Percentiles rank a stretch among this genome's conserved stretches.
Conservation (phyloP, 2,113 vertebrate genomes). For the Melanotaenia duboulayi region DNA sequence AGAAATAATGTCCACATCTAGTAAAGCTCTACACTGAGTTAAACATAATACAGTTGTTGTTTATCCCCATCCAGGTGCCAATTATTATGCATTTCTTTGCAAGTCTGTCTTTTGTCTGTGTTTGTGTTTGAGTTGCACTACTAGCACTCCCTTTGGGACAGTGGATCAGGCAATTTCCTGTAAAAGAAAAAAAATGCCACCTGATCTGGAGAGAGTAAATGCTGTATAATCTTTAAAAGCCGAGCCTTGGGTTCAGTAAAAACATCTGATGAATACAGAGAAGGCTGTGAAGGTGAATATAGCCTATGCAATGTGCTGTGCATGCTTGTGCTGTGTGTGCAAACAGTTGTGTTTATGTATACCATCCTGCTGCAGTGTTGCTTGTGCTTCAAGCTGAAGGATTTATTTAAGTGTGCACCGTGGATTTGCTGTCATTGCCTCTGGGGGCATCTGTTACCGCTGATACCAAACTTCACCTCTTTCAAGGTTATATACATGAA, state of each 20-base stretch:
- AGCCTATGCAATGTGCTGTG: slow-evolving; percentile 1
- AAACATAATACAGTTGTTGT: slow-evolving; percentile 27
- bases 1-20: background rate
- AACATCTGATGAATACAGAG: slow-evolving; percentile 76
- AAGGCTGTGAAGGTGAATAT: slow-evolving; percentile 49
- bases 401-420: slow-evolving; percentile 40
- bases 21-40: background rate
- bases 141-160: slow-evolving; percentile 71
- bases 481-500: slow-evolving; percentile 59
- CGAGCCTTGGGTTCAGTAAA: slow-evolving; percentile 68
- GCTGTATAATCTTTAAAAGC: slow-evolving; percentile 76
- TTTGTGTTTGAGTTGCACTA: slow-evolving; percentile 66
- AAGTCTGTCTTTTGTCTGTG: slow-evolving; percentile 54
- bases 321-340: slow-evolving; percentile 13
- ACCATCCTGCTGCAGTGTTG: slow-evolving; percentile 16
- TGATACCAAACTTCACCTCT: slow-evolving; percentile 73
- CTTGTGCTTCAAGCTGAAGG: slow-evolving; percentile 30
- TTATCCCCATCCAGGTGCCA: slow-evolving; percentile 1
- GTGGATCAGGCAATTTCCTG: slow-evolving; percentile 78
- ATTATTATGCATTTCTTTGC: slow-evolving; percentile 35
- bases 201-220: slow-evolving; percentile 64
- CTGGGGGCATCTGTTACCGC: slow-evolving; percentile 63
- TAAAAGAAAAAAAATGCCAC: slow-evolving; percentile 58
- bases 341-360: slow-evolving; percentile 34
- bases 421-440: slow-evolving; percentile 55